Conservation (phyloP, 2,797 vertebrate genomes). For the Anolis apletophallus region DNA sequence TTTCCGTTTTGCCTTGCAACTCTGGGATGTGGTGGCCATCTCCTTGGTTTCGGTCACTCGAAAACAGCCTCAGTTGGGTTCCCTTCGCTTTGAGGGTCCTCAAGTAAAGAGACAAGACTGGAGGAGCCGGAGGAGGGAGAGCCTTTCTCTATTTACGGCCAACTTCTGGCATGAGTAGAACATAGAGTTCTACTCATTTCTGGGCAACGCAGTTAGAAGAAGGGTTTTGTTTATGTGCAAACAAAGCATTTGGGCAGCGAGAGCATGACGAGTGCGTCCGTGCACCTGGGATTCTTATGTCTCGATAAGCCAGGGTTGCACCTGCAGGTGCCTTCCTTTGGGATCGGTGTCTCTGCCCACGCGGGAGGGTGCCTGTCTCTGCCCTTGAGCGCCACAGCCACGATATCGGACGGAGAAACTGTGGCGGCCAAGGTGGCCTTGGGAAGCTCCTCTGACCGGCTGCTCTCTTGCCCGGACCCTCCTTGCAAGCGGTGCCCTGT, state of each 20-base stretch:
- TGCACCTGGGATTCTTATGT: background rate
- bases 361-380: too few relatives aligned
- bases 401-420: background rate
- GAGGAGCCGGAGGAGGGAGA: background rate
- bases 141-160: background rate
- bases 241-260: background rate
- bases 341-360: background rate
- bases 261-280: background rate
- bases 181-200: background rate
- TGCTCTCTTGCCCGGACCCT: slow-evolving; percentile 1
- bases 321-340: background rate
- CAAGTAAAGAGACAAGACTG: background rate
- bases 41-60: background rate
- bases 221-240: background rate
- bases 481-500: background rate
- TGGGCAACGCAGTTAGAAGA: background rate
- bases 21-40: accelerated
- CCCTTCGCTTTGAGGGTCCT: background rate
- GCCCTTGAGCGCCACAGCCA: background rate
- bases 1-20: background rate
- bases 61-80: too few relatives aligned
- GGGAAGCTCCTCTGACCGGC: background rate
- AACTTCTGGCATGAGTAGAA: background rate
- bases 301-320: background rate
- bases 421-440: too few relatives aligned